Percentiles rank a stretch among this genome's conserved stretches.
These are phyloP conservation scores for Xiphophorus couchianus DNA, from an alignment of 2,113 vertebrate species.

Conservation along the genomic window DNA sequence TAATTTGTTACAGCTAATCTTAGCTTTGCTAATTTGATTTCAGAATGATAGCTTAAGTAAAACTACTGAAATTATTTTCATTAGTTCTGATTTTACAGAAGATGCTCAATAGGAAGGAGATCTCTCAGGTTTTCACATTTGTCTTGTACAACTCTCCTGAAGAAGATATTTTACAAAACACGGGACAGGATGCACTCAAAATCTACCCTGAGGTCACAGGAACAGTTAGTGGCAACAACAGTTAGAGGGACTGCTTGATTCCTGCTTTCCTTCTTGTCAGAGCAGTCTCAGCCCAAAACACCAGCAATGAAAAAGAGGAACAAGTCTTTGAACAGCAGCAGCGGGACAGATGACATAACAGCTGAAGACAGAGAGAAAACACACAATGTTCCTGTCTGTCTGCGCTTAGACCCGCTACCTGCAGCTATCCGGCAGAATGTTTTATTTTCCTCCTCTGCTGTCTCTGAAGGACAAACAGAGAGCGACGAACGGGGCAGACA, in stretches of 20 bases:
- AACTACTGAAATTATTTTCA: too few relatives aligned
- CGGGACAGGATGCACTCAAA: background rate
- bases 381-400: slow-evolving; percentile 49
- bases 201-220: slow-evolving; percentile 6
- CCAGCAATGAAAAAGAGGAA: slow-evolving; percentile 37
- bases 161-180: background rate
- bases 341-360: slow-evolving; percentile 57
- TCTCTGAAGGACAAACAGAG: slow-evolving; percentile 42
- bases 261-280: slow-evolving; percentile 28
- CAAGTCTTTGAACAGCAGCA: slow-evolving; percentile 40
- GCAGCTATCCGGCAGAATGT: slow-evolving; percentile 32
- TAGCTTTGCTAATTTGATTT: too few relatives aligned
- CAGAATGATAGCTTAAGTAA: too few relatives aligned
- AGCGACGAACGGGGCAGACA: slow-evolving; percentile 6
- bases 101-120: background rate
- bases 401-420: slow-evolving; percentile 27
- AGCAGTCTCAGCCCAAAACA: slow-evolving; percentile 21
- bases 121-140: too few relatives aligned
- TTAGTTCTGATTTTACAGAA: background rate
- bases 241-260: background rate
- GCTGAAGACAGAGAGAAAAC: slow-evolving; percentile 36
- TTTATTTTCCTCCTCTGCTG: slow-evolving; percentile 28
- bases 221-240: slow-evolving; percentile 24
- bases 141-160: background rate
- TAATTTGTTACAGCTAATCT: too few relatives aligned